These are phyloP conservation scores for Drosophila novamexicana DNA, from an alignment of 1,140 invertebrate genomes.

Conservation along the genomic window DNA sequence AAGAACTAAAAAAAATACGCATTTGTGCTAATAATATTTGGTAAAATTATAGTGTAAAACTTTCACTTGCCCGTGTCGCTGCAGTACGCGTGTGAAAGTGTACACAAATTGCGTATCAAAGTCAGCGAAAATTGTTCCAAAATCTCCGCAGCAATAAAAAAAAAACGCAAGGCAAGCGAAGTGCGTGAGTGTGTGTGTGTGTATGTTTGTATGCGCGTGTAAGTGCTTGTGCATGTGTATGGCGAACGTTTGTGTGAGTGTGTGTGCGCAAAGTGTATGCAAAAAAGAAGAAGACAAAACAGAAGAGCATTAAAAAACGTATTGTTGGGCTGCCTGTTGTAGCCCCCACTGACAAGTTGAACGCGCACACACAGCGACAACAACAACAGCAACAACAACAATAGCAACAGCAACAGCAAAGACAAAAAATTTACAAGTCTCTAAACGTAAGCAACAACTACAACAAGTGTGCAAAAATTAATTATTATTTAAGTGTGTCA, in stretches of 20 bases:
- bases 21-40: slow-evolving; percentile 62
- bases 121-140: slow-evolving; percentile 59
- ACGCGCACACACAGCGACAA: slow-evolving; percentile 63
- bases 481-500: slow-evolving; percentile 82
- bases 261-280: slow-evolving; percentile 81
- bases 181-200: slow-evolving; percentile 64
- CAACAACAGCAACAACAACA: slow-evolving; percentile 45
- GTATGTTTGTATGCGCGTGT: slow-evolving; percentile 44
- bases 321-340: slow-evolving; percentile 39
- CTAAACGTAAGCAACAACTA: slow-evolving; percentile 44
- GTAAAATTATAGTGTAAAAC: slow-evolving; percentile 68
- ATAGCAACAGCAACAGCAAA: slow-evolving; percentile 39
- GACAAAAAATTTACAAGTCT: slow-evolving; percentile 45
- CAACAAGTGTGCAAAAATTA: slow-evolving; percentile 81
- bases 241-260: slow-evolving; percentile 44
- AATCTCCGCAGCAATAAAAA: slow-evolving; percentile 59
- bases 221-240: slow-evolving; percentile 49
- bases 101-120: slow-evolving; percentile 43
- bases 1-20: slow-evolving; percentile 70
- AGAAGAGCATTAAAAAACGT: slow-evolving; percentile 76
- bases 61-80: slow-evolving; percentile 39
- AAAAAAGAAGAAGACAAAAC: slow-evolving; percentile 78
- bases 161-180: slow-evolving; percentile 74
- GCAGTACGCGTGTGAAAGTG: slow-evolving; percentile 57
- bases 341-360: slow-evolving; percentile 60